Conservation (phyloP, 2,113 vertebrate species). For the Taxidea taxus region DNA sequence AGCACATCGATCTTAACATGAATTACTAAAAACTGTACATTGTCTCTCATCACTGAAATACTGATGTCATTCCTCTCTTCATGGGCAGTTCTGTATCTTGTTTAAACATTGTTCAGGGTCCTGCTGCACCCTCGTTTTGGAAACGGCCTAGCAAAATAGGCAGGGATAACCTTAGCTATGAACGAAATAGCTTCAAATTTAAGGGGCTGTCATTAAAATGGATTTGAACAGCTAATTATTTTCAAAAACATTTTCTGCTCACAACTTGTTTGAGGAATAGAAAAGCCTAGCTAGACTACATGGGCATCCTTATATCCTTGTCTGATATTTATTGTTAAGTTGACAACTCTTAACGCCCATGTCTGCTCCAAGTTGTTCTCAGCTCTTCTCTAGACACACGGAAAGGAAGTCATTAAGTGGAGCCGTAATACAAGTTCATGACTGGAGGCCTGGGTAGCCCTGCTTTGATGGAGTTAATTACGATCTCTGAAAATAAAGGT, state of each 20-base stretch:
- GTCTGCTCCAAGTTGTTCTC: background rate
- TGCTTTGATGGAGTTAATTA: background rate
- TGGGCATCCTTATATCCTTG: background rate
- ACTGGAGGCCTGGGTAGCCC: background rate
- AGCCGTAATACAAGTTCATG: background rate
- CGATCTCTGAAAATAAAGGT: background rate
- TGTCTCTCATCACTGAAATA: background rate
- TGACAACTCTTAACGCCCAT: background rate
- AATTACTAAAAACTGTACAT: background rate
- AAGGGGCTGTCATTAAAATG: background rate
- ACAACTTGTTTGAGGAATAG: background rate
- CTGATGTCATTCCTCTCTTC: background rate
- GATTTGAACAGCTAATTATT: constrained; percentile 28
- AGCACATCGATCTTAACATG: constrained; percentile 19
- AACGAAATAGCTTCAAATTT: background rate
- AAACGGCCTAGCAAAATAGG: background rate
- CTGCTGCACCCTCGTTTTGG: background rate
- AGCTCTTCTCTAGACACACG: background rate
- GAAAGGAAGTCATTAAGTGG: background rate
- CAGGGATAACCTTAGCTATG: background rate
- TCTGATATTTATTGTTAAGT: background rate
- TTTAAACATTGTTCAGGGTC: background rate
- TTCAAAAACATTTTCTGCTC: background rate
- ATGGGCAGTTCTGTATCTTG: background rate
- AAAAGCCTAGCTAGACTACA: background rate